Percentiles rank a stretch among this genome's conserved stretches.
phyloP scores from a whole-genome alignment of 2,113 vertebrate species.

The Gobiocypris rarus region DNA sequence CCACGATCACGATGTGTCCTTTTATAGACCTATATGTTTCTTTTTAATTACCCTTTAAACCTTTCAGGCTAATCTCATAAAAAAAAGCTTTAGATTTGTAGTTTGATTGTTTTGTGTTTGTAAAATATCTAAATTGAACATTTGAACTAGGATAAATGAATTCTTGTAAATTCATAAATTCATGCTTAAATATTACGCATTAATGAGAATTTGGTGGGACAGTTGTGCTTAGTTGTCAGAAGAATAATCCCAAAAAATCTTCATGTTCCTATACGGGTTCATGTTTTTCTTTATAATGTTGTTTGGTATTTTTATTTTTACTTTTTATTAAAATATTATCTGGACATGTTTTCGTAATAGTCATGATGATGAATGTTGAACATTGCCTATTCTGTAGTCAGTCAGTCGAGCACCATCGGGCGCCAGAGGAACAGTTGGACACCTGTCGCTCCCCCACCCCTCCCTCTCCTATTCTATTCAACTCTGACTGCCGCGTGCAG shows the following conservation, averaged over 20 bases:
- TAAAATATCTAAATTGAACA: too few relatives aligned
- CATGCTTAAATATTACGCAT: too few relatives aligned
- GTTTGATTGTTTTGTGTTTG: too few relatives aligned
- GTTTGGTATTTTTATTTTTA: too few relatives aligned
- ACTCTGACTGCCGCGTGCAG: constrained; percentile 80
- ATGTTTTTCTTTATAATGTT: background rate
- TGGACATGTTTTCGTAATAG: background rate
- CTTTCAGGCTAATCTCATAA: too few relatives aligned
- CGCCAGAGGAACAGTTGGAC: constrained; percentile 28
- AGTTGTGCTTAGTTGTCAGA: background rate
- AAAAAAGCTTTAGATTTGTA: too few relatives aligned
- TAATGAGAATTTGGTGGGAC: too few relatives aligned
- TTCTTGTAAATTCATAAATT: too few relatives aligned
- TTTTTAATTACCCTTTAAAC: too few relatives aligned
- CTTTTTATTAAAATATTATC: background rate
- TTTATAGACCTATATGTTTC: too few relatives aligned
- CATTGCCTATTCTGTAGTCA: background rate
- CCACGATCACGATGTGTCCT: too few relatives aligned
- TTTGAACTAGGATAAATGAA: too few relatives aligned
- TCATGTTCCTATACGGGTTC: background rate
- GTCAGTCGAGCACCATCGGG: constrained; percentile 4
- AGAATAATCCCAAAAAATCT: background rate
- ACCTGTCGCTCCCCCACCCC: constrained; percentile 24
- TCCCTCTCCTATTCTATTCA: constrained; percentile 71
- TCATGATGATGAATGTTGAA: background rate